Evolutionary conservation across 2,888 invertebrate genomes (phyloP).

Genomic region (Malacosoma neustria): DNA sequence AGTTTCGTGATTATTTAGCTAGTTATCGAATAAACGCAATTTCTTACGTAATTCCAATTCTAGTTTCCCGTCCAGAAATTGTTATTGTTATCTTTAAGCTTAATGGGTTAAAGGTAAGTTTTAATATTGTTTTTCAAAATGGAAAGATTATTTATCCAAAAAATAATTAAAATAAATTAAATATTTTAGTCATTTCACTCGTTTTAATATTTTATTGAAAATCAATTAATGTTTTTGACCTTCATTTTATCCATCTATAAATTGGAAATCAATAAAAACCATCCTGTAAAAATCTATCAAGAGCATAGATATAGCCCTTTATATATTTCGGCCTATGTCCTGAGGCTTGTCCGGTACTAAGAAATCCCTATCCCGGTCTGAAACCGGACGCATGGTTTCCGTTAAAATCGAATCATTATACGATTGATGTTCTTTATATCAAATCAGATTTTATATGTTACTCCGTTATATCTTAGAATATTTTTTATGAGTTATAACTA

Average conservation of each 20-base stretch:
- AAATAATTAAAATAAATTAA: too few relatives aligned
- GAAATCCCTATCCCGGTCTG: conserved; percentile 31
- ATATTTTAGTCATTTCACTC: too few relatives aligned
- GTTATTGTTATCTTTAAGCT: too few relatives aligned
- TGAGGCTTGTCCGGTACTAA: conserved; percentile 42
- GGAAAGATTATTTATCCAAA: too few relatives aligned
- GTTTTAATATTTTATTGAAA: conserved; percentile 45
- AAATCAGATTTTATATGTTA: not conserved
- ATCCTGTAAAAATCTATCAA: conserved; percentile 51
- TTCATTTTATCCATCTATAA: conserved; percentile 1
- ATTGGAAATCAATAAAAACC: conserved; percentile 41
- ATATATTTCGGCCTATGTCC: conserved; percentile 46
- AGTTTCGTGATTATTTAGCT: too few relatives aligned
- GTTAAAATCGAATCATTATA: conserved; percentile 21
- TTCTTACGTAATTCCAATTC: too few relatives aligned
- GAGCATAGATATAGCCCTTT: conserved; percentile 34
- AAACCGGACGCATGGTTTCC: conserved; percentile 47
- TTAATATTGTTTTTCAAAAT: too few relatives aligned
- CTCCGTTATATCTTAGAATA: too few relatives aligned
- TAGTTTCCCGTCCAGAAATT: too few relatives aligned
- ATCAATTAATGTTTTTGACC: conserved; percentile 29
- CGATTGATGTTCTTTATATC: conserved; percentile 1
- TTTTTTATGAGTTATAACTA: too few relatives aligned
- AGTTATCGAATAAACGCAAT: too few relatives aligned
- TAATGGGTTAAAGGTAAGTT: too few relatives aligned